These are phyloP conservation scores for Calonectris borealis DNA, from an alignment of 2,113 vertebrate species.

Conservation along the genomic window DNA sequence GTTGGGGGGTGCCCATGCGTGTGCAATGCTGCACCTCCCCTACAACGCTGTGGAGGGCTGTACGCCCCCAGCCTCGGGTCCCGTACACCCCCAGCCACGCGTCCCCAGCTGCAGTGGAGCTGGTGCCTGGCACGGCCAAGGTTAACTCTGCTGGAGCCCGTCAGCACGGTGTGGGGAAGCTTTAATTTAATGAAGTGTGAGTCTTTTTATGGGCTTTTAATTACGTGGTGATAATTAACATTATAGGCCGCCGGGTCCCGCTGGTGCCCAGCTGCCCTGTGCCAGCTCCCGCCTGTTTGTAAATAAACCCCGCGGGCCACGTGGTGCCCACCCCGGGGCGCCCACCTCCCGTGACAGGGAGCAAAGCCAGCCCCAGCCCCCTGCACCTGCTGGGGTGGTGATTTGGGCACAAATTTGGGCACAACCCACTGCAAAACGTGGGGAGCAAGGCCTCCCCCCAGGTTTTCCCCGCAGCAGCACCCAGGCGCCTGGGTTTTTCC, in stretches of 20 bases:
- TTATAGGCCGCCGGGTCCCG: conserved; percentile 53
- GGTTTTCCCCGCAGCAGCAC: not conserved
- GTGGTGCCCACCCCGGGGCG: not conserved
- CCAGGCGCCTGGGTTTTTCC: not conserved
- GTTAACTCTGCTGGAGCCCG: conserved; percentile 27
- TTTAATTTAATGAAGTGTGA: conserved; percentile 75
- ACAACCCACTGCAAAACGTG: not conserved
- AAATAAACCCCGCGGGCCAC: not conserved
- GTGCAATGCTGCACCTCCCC: not conserved
- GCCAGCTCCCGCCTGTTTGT: conserved; percentile 58
- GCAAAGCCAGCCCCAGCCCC: not conserved
- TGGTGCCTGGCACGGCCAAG: conserved; percentile 13
- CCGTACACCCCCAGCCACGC: rapidly evolving
- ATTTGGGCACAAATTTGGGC: not conserved
- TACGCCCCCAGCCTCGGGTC: rapidly evolving
- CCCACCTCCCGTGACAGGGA: rapidly evolving
- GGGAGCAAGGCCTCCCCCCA: not conserved
- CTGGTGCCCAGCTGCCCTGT: conserved; percentile 57
- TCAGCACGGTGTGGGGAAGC: conserved; percentile 6
- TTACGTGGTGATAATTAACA: conserved; percentile 75
- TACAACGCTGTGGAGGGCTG: rapidly evolving
- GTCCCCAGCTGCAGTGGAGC: not conserved
- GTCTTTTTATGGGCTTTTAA: conserved; percentile 76
- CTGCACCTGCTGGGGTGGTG: rapidly evolving
- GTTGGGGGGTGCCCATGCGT: rapidly evolving